phyloP scores from a whole-genome alignment of 1,140 invertebrate species.

The Sinella curviseta region DNA sequence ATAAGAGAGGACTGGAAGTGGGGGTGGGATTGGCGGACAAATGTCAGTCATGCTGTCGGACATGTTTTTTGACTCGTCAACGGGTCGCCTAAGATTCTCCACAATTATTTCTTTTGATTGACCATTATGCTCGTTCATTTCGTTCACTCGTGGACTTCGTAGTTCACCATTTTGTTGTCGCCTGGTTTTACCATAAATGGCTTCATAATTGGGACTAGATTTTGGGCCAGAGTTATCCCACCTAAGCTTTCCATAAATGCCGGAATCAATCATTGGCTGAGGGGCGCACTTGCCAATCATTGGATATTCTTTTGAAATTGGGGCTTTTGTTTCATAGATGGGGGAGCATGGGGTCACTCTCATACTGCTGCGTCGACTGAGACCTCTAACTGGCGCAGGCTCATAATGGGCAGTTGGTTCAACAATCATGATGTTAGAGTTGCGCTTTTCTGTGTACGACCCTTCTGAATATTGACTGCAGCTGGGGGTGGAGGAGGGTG shows the following conservation, averaged over 20 bases:
- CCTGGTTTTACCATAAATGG: slow-evolving; percentile 10
- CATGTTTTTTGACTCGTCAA: neutral
- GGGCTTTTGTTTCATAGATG: neutral
- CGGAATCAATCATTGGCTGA: neutral
- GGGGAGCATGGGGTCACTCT: slow-evolving; percentile 16
- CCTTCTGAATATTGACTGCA: slow-evolving; percentile 16
- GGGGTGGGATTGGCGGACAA: slow-evolving; percentile 42
- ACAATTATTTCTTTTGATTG: neutral
- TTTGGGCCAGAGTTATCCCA: neutral
- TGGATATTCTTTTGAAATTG: slow-evolving; percentile 15
- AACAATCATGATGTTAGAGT: slow-evolving; percentile 1
- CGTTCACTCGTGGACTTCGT: neutral
- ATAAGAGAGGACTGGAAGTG: slow-evolving; percentile 37
- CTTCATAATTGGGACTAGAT: slow-evolving; percentile 37
- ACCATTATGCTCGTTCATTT: neutral
- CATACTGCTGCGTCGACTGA: slow-evolving; percentile 27
- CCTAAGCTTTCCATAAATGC: slow-evolving; percentile 26
- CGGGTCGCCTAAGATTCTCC: neutral
- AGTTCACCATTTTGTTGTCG: neutral
- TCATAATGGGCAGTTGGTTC: slow-evolving; percentile 25
- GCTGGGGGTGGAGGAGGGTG: neutral
- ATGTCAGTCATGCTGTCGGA: neutral
- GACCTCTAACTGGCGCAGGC: slow-evolving; percentile 3
- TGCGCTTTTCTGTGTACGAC: neutral
- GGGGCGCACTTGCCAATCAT: slow-evolving; percentile 1